A percentile compares a stretch with the other conserved stretches of the same genome.
Conservation (phyloP, 2,113 vertebrate genomes). For the Oceanites oceanicus region DNA sequence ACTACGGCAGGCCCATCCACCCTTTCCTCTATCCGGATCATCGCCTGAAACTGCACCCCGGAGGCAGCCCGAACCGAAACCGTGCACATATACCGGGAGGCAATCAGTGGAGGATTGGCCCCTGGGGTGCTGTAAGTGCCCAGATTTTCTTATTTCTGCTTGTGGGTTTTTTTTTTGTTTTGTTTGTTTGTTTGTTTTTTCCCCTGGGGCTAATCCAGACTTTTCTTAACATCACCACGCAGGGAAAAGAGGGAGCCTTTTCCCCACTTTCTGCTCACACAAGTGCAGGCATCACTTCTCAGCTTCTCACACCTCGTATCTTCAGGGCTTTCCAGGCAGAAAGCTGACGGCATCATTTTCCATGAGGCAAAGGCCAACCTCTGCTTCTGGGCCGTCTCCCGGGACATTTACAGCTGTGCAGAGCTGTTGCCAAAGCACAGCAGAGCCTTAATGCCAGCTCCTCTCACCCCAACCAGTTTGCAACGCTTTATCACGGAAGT, state of each 20-base stretch:
- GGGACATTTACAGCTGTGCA: neutral
- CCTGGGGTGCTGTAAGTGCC: conserved; percentile 95
- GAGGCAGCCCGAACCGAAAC: conserved; percentile 52
- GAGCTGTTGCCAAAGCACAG: neutral
- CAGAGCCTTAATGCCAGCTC: neutral
- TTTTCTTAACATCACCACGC: neutral
- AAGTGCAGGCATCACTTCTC: neutral
- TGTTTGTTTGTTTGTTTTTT: neutral
- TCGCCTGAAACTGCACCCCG: conserved; percentile 73
- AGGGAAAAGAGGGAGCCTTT: neutral
- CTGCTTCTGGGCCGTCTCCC: neutral
- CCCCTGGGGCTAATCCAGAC: neutral
- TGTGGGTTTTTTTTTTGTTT: neutral
- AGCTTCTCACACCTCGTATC: neutral
- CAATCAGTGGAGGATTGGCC: conserved; percentile 94
- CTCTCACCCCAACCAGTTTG: neutral
- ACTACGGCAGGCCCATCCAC: conserved; percentile 66
- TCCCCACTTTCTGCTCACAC: neutral
- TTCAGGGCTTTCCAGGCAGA: neutral
- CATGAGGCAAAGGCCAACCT: neutral
- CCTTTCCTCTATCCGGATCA: conserved; percentile 73
- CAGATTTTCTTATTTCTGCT: neutral
- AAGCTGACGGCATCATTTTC: neutral
- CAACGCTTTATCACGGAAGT: neutral
- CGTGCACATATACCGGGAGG: conserved; percentile 73